Evolutionary conservation across 2,113 vertebrate species (phyloP).

Genomic region (Rafetus swinhoei): DNA sequence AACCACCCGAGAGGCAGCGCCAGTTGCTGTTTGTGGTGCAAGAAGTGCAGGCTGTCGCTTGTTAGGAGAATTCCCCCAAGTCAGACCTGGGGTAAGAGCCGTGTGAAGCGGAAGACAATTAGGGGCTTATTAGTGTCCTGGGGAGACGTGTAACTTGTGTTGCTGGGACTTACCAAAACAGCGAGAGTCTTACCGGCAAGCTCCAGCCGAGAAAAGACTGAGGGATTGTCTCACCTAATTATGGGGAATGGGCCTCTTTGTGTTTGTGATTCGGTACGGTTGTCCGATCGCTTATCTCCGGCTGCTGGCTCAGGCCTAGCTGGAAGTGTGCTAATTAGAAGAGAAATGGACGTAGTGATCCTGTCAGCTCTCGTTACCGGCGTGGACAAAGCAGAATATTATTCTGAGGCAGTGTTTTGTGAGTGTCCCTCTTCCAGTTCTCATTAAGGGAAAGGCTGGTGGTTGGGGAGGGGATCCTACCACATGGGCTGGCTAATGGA

Average conservation of each 20-base stretch:
- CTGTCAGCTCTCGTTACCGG: constrained; percentile 94
- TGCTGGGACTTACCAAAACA: constrained; percentile 86
- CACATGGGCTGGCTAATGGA: constrained; percentile 80
- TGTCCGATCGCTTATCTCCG: constrained; percentile 93
- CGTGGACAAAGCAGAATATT: constrained; percentile 94
- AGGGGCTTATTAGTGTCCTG: constrained; percentile 93
- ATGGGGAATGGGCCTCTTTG: constrained; percentile 90
- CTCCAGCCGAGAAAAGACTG: constrained; percentile 95
- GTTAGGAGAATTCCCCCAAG: constrained; percentile 72
- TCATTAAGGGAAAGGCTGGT: constrained; percentile 89
- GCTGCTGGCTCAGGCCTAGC: constrained; percentile 86
- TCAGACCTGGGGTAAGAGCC: constrained; percentile 76
- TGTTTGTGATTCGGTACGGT: constrained; percentile 94
- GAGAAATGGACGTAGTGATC: constrained; percentile 97
- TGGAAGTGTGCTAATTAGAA: constrained; percentile 99
- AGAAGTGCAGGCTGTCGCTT: constrained; percentile 62
- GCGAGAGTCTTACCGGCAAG: constrained; percentile 88
- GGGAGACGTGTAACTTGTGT: constrained; percentile 89
- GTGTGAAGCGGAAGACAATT: constrained; percentile 91
- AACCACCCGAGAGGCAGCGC: constrained; percentile 38
- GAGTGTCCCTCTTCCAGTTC: constrained; percentile 88
- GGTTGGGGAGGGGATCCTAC: constrained; percentile 72
- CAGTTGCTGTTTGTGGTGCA: constrained; percentile 12
- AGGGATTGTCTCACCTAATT: constrained; percentile 97
- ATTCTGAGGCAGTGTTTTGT: constrained; percentile 98